These are phyloP conservation scores for Leptocoma aspasia DNA, from an alignment of 2,113 vertebrate species.

Conservation along the genomic window DNA sequence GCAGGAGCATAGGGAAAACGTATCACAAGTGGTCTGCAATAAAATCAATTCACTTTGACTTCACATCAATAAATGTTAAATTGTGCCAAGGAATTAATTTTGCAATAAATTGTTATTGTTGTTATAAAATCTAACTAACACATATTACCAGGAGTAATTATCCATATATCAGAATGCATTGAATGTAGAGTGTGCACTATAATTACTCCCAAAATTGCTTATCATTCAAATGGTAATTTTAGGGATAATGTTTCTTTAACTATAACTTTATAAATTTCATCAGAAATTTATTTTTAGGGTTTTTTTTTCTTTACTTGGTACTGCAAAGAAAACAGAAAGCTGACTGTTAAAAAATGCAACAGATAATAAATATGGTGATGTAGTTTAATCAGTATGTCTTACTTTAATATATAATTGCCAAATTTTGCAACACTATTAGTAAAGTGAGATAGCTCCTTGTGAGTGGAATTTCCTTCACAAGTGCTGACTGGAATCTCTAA, in stretches of 20 bases:
- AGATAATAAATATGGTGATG: not conserved
- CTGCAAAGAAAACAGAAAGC: slow-evolving; percentile 4
- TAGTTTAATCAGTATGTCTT: not conserved
- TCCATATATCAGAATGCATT: slow-evolving; percentile 82
- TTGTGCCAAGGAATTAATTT: slow-evolving; percentile 83
- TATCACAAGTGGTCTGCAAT: slow-evolving; percentile 69
- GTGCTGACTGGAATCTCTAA: not conserved
- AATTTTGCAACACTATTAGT: not conserved
- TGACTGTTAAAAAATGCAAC: not conserved
- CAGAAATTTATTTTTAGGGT: slow-evolving; percentile 13
- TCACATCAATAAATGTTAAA: slow-evolving; percentile 80
- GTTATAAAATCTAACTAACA: slow-evolving; percentile 78
- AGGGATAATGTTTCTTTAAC: slow-evolving; percentile 71
- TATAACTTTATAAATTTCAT: slow-evolving; percentile 67
- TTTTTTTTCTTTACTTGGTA: not conserved
- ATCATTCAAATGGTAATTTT: slow-evolving; percentile 85
- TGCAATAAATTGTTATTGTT: slow-evolving; percentile 82
- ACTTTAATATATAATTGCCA: not conserved
- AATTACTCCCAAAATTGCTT: slow-evolving; percentile 78
- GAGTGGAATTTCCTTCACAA: not conserved
- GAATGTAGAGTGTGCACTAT: slow-evolving; percentile 74
- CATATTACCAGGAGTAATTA: slow-evolving; percentile 80
- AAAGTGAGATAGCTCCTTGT: not conserved
- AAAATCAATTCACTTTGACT: slow-evolving; percentile 78
- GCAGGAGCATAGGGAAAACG: slow-evolving; percentile 70